Conservation (phyloP, 2,888 invertebrate species). For the Bombylius discolor region DNA sequence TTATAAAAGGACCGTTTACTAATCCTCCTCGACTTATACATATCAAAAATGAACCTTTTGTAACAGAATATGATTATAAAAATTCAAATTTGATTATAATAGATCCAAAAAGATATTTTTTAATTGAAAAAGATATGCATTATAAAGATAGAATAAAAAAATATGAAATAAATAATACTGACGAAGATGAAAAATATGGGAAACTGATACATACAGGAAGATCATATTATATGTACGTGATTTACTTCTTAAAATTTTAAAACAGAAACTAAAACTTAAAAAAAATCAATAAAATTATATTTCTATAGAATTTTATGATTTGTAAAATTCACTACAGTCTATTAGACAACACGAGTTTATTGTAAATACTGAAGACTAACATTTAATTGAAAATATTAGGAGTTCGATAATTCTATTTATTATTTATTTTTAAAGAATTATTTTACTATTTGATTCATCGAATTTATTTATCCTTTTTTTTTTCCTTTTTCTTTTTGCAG, state of each 20-base stretch:
- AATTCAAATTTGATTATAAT: constrained; percentile 9
- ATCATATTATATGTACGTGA: constrained; percentile 7
- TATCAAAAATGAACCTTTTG: constrained; percentile 5
- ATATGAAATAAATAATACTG: not conserved
- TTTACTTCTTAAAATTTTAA: no score
- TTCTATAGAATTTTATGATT: no score
- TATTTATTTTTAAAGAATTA: no score
- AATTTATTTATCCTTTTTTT: no score
- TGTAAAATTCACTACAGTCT: no score
- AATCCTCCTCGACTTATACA: constrained; percentile 5
- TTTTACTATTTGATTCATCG: no score
- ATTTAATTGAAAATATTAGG: no score
- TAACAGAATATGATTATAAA: constrained; percentile 8
- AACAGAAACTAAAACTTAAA: no score
- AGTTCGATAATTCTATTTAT: no score
- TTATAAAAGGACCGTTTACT: constrained; percentile 10
- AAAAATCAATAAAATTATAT: no score
- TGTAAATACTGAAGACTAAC: no score
- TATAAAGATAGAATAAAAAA: constrained; percentile 8
- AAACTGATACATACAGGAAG: constrained; percentile 6
- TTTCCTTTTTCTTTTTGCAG: not conserved
- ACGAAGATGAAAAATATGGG: not conserved
- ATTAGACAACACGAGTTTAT: no score
- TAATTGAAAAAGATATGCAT: constrained; percentile 9
- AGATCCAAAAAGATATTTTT: constrained; percentile 9